Conservation (phyloP, 2,113 vertebrate genomes). For the Amblyopsis rosae region DNA sequence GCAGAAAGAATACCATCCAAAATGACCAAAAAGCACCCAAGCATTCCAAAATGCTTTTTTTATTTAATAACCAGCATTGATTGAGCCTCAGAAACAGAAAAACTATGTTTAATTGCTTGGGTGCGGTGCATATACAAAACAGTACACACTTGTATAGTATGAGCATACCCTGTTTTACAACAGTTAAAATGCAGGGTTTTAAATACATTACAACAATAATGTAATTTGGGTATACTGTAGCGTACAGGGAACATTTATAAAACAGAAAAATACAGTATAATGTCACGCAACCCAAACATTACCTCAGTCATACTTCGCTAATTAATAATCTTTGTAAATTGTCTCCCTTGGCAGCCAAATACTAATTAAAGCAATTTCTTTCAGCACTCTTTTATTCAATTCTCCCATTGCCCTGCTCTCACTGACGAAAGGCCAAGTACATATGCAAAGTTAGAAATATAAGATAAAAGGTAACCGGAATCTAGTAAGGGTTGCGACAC, state of each 20-base stretch:
- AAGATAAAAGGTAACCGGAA: slow-evolving; percentile 52
- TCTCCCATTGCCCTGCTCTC: background rate
- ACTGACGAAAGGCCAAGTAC: slow-evolving; percentile 18
- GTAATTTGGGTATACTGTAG: background rate
- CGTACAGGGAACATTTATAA: background rate
- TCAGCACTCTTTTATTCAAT: background rate
- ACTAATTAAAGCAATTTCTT: slow-evolving; percentile 9
- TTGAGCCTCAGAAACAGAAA: no score
- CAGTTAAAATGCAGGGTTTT: background rate
- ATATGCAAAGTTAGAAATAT: slow-evolving; percentile 47
- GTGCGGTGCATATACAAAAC: no score
- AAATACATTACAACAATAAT: background rate
- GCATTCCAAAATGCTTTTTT: slow-evolving; percentile 7
- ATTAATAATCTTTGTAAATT: slow-evolving; percentile 26
- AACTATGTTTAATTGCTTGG: no score
- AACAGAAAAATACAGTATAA: background rate
- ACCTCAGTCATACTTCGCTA: background rate
- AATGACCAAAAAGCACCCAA: slow-evolving; percentile 2
- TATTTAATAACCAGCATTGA: no score
- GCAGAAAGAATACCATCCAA: slow-evolving; percentile 11
- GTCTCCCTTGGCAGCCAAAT: slow-evolving; percentile 4
- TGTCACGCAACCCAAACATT: background rate
- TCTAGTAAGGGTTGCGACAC: slow-evolving; percentile 40
- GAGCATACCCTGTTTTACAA: no score
- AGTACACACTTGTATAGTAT: no score